Percentiles rank a stretch among this genome's conserved stretches.
Evolutionary conservation across 2,113 vertebrate species (phyloP).

Genomic region (Lophura nycthemera): DNA sequence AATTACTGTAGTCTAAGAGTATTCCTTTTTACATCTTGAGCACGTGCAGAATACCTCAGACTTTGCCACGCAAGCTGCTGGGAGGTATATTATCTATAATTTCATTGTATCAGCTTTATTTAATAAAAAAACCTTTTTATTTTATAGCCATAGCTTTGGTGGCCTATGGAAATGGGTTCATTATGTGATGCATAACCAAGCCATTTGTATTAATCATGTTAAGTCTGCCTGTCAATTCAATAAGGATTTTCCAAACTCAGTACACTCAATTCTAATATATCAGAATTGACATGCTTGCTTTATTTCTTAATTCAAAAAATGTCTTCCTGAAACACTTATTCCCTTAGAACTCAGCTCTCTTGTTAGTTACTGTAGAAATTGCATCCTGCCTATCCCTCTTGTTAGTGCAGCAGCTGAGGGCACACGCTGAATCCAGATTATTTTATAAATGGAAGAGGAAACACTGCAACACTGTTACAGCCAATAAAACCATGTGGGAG

Average conservation of each 20-base stretch:
- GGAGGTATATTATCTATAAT: background rate
- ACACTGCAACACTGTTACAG: constrained; percentile 46
- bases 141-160: background rate
- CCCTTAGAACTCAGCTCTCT: background rate
- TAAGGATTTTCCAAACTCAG: background rate
- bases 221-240: background rate
- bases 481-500: background rate
- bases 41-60: background rate
- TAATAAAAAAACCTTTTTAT: background rate
- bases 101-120: background rate
- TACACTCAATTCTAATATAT: background rate
- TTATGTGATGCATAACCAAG: background rate
- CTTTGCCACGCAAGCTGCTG: background rate
- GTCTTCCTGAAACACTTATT: background rate
- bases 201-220: rapidly evolving
- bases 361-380: constrained; percentile 29
- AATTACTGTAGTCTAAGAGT: background rate
- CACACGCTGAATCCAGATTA: background rate
- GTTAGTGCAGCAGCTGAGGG: constrained; percentile 22
- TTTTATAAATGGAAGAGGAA: constrained; percentile 41
- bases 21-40: background rate
- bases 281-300: background rate
- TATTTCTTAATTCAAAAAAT: background rate
- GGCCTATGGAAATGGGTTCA: background rate
- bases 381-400: constrained; percentile 12